phyloP scores from a whole-genome alignment of 2,797 vertebrate species.

The Calcarius lapponicus region DNA sequence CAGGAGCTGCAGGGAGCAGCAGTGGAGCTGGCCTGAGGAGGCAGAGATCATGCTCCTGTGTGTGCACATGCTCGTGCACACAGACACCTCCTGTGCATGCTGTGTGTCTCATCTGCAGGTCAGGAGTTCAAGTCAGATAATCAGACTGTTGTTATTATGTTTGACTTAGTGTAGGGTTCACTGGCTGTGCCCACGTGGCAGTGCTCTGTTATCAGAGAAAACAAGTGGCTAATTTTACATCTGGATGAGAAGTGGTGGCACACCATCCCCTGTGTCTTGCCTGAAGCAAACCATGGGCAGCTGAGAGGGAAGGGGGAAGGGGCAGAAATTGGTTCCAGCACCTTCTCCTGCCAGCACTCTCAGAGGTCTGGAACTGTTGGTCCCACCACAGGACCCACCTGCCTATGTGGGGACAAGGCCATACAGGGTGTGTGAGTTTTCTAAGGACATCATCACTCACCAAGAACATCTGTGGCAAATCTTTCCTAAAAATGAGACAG shows the following conservation, averaged over 20 bases:
- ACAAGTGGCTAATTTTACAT: neutral
- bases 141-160: neutral
- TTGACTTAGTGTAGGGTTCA: neutral
- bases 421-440: neutral
- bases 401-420: accelerated
- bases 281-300: neutral
- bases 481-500: accelerated
- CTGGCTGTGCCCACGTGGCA: neutral
- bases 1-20: neutral
- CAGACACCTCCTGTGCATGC: accelerated
- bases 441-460: neutral
- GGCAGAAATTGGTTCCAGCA: neutral
- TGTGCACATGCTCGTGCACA: accelerated
- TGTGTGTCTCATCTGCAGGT: neutral
- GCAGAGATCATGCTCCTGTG: neutral
- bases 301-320: neutral
- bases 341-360: neutral
- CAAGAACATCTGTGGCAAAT: neutral
- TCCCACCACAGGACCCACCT: neutral
- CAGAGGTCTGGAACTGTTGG: neutral
- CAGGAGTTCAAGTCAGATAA: neutral
- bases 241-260: neutral
- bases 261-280: neutral
- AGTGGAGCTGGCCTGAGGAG: neutral
- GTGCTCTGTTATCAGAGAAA: neutral